A percentile compares a stretch with the other conserved stretches of the same genome.
phyloP scores from a whole-genome alignment of 2,888 invertebrate genomes.

The Elysia crispata region DNA sequence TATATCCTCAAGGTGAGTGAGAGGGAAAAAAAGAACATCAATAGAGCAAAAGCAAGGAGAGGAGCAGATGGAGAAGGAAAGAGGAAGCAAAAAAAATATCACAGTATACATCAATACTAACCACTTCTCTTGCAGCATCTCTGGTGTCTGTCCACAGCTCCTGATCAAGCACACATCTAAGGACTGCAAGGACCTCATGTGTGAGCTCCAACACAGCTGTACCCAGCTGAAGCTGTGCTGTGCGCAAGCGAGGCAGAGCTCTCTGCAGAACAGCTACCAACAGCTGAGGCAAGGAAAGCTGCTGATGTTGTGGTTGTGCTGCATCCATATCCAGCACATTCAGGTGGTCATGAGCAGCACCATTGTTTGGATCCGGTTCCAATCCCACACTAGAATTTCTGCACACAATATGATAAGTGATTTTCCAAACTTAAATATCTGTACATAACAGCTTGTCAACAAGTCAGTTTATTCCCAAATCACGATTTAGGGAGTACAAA shows the following conservation, averaged over 20 bases:
- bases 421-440: too few species aligned
- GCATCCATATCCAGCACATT: conserved; percentile 69
- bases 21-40: too few species aligned
- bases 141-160: conserved; percentile 70
- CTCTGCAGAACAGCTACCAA: conserved; percentile 68
- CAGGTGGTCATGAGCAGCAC: conserved; percentile 2
- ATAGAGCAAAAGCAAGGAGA: too few species aligned
- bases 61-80: too few species aligned
- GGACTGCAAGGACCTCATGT: conserved; percentile 60
- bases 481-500: too few species aligned
- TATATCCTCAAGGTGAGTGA: too few species aligned
- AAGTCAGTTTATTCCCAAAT: too few species aligned
- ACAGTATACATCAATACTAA: conserved; percentile 44
- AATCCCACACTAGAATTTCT: conserved; percentile 60
- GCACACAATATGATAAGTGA: not conserved
- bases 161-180: conserved; percentile 58
- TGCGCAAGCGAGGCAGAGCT: conserved; percentile 64
- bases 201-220: conserved; percentile 63
- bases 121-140: conserved; percentile 70
- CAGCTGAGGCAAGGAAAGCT: conserved; percentile 74
- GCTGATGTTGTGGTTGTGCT: conserved; percentile 68
- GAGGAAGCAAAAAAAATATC: too few species aligned
- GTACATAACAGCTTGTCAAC: too few species aligned
- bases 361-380: conserved; percentile 53
- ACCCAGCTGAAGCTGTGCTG: conserved; percentile 58